A percentile compares a stretch with the other conserved stretches of the same genome.
Evolutionary conservation across 2,113 vertebrate genomes (phyloP).

Genomic region (Dasyprocta punctata): DNA sequence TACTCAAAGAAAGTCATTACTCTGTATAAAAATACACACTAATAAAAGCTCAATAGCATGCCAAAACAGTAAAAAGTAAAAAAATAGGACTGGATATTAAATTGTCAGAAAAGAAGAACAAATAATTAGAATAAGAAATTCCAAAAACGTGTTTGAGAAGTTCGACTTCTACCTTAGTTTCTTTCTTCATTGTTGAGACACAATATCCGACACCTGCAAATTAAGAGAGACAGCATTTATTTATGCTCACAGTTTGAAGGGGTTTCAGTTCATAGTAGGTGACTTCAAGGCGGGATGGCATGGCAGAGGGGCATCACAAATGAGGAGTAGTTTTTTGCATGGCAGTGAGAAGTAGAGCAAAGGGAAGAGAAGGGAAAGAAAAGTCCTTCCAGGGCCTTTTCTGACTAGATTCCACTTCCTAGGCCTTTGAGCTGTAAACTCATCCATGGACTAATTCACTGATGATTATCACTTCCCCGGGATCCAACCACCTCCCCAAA

Average conservation of each 20-base stretch:
- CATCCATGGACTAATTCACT: neutral
- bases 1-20: neutral
- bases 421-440: neutral
- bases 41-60: neutral
- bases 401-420: neutral
- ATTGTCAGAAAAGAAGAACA: neutral
- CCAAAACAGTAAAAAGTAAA: neutral
- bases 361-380: neutral
- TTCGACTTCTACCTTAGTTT: neutral
- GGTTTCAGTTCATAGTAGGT: neutral
- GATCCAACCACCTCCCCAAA: neutral
- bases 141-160: neutral
- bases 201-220: neutral
- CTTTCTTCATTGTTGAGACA: neutral
- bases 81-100: neutral
- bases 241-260: neutral
- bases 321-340: neutral
- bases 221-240: neutral
- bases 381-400: neutral
- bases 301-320: accelerated
- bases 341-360: neutral
- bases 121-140: neutral
- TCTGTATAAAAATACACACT: neutral
- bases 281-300: neutral
- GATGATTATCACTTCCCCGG: neutral